These are phyloP conservation scores for Florisuga fusca DNA, from an alignment of 2,797 vertebrate genomes.

Conservation along the genomic window DNA sequence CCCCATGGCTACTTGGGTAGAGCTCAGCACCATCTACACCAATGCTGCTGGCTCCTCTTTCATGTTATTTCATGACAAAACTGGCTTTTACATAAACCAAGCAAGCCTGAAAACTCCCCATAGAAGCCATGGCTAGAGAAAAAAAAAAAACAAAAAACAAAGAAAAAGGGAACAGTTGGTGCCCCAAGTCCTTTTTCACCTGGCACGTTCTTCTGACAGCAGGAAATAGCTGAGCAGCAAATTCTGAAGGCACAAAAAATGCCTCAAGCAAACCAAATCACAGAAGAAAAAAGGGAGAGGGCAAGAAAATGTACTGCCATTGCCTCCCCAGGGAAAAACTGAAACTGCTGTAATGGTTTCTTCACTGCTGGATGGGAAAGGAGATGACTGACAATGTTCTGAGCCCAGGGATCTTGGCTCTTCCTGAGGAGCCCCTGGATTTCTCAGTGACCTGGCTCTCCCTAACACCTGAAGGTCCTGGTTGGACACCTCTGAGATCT, in stretches of 20 bases:
- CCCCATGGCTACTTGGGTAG: conserved; percentile 22
- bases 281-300: not conserved
- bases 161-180: not conserved
- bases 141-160: not conserved
- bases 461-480: not conserved
- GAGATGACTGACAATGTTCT: not conserved
- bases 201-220: not conserved
- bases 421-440: not conserved
- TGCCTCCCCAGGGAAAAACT: not conserved
- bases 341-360: not conserved
- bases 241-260: not conserved
- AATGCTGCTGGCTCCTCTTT: conserved; percentile 20
- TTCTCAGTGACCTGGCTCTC: not conserved
- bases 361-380: not conserved
- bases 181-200: not conserved
- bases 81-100: conserved; percentile 36
- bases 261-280: not conserved
- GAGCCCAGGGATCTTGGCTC: not conserved
- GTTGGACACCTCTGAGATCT: not conserved
- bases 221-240: not conserved
- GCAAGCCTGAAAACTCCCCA: not conserved
- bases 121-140: not conserved
- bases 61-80: conserved; percentile 63
- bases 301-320: not conserved
- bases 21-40: conserved; percentile 1